Evolutionary conservation across 2,113 vertebrate genomes (phyloP).

Genomic region (Paracanthobrama guichenoti): DNA sequence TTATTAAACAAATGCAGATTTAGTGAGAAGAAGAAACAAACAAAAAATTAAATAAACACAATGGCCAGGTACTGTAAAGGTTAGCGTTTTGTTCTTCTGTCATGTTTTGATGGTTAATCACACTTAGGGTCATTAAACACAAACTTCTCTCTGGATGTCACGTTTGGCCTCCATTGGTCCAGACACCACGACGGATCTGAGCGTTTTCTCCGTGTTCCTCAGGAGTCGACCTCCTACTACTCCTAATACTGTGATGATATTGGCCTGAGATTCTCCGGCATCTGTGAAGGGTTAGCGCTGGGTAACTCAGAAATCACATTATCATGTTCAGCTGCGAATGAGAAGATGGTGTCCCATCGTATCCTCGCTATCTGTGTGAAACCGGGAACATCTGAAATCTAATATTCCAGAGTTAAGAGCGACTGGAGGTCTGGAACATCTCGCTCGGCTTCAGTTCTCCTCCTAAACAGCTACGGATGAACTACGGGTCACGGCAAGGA

Average conservation of each 20-base stretch:
- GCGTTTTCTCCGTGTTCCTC: too few relatives aligned
- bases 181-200: too few relatives aligned
- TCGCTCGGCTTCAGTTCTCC: slow-evolving; percentile 52
- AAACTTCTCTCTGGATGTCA: too few relatives aligned
- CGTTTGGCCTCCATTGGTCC: too few relatives aligned
- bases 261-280: slow-evolving; percentile 37
- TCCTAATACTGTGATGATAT: background rate
- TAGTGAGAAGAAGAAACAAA: too few relatives aligned
- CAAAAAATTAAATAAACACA: too few relatives aligned
- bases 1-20: too few relatives aligned
- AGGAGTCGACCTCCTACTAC: too few relatives aligned
- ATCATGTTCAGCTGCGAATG: slow-evolving; percentile 28
- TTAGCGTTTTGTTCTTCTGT: too few relatives aligned
- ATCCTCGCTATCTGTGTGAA: slow-evolving; percentile 59
- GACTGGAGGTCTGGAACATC: slow-evolving; percentile 62
- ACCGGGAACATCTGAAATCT: slow-evolving; percentile 59
- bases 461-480: slow-evolving; percentile 53
- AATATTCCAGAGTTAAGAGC: slow-evolving; percentile 62
- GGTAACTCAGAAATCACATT: slow-evolving; percentile 17
- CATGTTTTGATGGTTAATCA: too few relatives aligned
- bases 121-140: too few relatives aligned
- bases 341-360: slow-evolving; percentile 44
- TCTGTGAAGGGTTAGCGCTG: slow-evolving; percentile 74
- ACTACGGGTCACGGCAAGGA: slow-evolving; percentile 8
- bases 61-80: too few relatives aligned